Percentiles rank a stretch among this genome's conserved stretches.
phyloP scores from a whole-genome alignment of 2,113 vertebrate genomes.

The Pygoscelis adeliae region DNA sequence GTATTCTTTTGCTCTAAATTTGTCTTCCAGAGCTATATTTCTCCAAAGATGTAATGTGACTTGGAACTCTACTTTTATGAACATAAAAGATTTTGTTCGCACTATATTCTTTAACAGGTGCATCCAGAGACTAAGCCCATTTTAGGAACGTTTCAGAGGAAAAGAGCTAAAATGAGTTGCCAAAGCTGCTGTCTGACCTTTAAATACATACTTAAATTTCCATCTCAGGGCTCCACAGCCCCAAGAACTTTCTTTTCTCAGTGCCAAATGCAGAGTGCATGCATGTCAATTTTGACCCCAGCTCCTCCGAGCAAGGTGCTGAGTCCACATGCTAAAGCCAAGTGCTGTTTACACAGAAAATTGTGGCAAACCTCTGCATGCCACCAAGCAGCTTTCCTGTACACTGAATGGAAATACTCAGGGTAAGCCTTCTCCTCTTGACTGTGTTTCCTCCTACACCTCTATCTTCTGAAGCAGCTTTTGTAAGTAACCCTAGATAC shows the following conservation, averaged over 20 bases:
- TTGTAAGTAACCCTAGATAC: not conserved
- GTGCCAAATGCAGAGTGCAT: not conserved
- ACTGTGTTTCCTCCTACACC: not conserved
- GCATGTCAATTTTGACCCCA: not conserved
- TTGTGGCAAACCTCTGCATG: not conserved
- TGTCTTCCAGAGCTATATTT: not conserved
- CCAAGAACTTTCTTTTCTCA: not conserved
- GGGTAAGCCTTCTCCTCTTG: not conserved
- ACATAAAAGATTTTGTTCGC: not conserved
- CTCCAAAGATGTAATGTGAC: not conserved
- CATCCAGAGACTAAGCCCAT: not conserved
- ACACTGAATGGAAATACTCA: not conserved
- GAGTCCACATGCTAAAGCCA: not conserved
- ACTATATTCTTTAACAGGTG: not conserved
- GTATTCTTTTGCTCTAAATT: not conserved
- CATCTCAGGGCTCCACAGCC: not conserved
- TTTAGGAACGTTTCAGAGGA: not conserved
- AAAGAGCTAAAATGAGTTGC: not conserved
- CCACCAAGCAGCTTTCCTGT: not conserved
- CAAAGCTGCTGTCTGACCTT: not conserved
- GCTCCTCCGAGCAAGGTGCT: not conserved
- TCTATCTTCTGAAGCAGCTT: not conserved
- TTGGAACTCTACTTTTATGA: not conserved
- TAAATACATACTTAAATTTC: not conserved
- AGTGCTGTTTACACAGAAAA: not conserved